Evolutionary conservation across 2,797 vertebrate species (phyloP).

Genomic region (Emydoidea blandingii): DNA sequence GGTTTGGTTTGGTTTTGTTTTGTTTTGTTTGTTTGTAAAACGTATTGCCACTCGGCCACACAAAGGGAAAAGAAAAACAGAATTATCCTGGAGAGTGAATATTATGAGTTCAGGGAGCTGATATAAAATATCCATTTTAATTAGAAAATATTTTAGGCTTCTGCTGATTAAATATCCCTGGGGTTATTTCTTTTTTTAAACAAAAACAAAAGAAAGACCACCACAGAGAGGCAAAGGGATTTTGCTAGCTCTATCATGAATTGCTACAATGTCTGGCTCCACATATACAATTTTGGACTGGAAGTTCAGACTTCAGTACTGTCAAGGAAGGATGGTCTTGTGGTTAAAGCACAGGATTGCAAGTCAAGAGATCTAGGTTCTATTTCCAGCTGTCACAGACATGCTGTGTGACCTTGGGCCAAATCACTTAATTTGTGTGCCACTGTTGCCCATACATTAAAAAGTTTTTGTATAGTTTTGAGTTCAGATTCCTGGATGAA

Average conservation of each 20-base stretch:
- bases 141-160: not conserved
- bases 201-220: not conserved
- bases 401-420: fast-evolving
- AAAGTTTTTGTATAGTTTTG: too few species aligned
- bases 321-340: not conserved
- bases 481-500: too few species aligned
- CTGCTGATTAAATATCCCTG: not conserved
- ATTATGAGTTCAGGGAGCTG: not conserved
- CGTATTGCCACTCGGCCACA: not conserved
- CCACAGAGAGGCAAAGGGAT: not conserved
- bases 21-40: not conserved
- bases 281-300: not conserved
- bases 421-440: not conserved
- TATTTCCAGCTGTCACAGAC: not conserved
- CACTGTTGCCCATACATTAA: too few species aligned
- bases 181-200: not conserved
- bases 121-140: not conserved
- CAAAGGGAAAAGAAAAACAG: not conserved
- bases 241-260: not conserved
- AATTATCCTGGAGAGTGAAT: not conserved
- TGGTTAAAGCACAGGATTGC: fast-evolving
- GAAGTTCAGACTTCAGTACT: not conserved
- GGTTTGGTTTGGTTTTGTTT: not conserved
- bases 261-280: not conserved
- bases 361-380: not conserved